These are phyloP conservation scores for Menura novaehollandiae DNA, from an alignment of 2,113 vertebrate species.

Conservation along the genomic window DNA sequence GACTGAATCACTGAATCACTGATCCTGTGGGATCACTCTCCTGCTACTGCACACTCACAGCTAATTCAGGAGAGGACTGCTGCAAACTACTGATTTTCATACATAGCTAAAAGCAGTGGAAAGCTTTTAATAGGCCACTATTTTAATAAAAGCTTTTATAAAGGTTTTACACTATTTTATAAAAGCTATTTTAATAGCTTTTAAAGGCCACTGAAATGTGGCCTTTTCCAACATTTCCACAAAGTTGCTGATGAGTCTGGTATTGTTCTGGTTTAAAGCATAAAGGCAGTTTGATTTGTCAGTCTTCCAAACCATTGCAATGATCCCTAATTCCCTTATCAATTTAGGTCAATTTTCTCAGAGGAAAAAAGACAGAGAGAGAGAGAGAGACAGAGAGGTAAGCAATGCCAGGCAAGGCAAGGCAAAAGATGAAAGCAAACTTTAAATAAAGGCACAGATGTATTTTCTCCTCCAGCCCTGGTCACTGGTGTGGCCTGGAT, in stretches of 20 bases:
- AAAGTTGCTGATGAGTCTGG: not conserved
- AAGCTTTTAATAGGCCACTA: too few species aligned
- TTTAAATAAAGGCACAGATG: not conserved
- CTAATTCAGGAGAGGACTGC: not conserved
- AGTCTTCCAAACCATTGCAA: not conserved
- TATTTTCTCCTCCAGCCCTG: not conserved
- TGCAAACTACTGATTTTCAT: not conserved
- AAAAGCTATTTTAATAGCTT: too few species aligned
- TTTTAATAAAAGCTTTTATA: too few species aligned
- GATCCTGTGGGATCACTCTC: not conserved
- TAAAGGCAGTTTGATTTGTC: not conserved
- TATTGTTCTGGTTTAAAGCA: not conserved
- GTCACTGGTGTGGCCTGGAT: not conserved
- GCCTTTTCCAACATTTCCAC: not conserved
- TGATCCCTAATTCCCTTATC: not conserved
- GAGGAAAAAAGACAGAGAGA: accelerated
- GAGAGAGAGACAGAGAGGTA: too few species aligned
- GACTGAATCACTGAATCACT: not conserved
- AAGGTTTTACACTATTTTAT: too few species aligned
- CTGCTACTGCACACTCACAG: not conserved
- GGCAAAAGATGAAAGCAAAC: not conserved
- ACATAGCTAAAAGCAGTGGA: not conserved
- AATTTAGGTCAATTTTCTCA: not conserved
- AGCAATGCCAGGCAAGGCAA: not conserved
- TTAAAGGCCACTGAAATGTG: not conserved